Percentiles rank a stretch among this genome's conserved stretches.
These are phyloP conservation scores for Vanessa atalanta DNA, from an alignment of 1,140 invertebrate species.

Conservation along the genomic window DNA sequence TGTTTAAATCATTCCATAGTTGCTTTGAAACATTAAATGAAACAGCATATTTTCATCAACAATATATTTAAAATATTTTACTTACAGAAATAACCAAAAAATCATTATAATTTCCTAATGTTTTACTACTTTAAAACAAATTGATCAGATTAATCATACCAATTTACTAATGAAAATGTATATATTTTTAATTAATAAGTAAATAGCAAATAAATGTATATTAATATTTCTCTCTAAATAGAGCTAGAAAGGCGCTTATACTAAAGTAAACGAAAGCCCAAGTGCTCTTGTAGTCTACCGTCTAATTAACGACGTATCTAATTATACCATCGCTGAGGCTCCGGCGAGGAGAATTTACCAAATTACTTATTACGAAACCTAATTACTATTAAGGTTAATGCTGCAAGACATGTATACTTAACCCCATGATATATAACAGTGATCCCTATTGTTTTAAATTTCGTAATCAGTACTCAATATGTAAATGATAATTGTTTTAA, in stretches of 20 bases:
- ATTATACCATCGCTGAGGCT: conserved; percentile 65
- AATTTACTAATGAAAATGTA: background rate
- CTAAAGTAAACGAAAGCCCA: conserved; percentile 54
- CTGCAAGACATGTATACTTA: conserved; percentile 35
- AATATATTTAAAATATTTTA: no score
- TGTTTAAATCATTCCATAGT: background rate
- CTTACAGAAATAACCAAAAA: no score
- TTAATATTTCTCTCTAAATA: conserved; percentile 14
- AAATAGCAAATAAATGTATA: background rate
- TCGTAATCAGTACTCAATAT: background rate
- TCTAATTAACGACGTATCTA: conserved; percentile 76
- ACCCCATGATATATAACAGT: conserved; percentile 19
- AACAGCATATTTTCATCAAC: background rate
- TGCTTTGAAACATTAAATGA: background rate
- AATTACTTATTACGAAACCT: conserved; percentile 71
- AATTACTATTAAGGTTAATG: conserved; percentile 68
- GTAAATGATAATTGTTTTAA: background rate
- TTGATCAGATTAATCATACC: no score
- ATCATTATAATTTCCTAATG: no score
- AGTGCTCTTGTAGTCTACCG: conserved; percentile 65
- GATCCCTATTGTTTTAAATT: conserved; percentile 7
- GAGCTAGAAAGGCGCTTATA: conserved; percentile 20
- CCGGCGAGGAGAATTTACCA: conserved; percentile 63
- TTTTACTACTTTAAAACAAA: no score
- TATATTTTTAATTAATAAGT: background rate